Evolutionary conservation across 2,797 vertebrate genomes (phyloP).

Genomic region (Esox masquinongy): DNA sequence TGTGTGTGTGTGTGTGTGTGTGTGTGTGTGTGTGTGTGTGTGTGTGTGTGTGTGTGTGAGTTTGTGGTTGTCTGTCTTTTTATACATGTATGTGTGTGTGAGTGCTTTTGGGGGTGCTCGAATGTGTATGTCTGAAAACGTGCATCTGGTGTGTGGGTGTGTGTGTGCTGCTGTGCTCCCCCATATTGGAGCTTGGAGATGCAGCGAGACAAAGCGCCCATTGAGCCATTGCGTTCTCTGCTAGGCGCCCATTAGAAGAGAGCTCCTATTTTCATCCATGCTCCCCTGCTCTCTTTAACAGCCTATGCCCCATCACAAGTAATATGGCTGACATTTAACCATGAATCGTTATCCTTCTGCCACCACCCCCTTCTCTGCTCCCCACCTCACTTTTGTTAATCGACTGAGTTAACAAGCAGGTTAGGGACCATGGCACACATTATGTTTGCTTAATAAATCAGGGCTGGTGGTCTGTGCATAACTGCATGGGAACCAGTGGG

Average conservation of each 20-base stretch:
- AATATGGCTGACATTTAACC: constrained; percentile 63
- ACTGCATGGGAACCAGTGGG: constrained; percentile 19
- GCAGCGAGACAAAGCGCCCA: constrained; percentile 66
- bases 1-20: no score
- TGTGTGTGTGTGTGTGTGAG: constrained; percentile 11
- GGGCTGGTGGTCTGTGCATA: constrained; percentile 36
- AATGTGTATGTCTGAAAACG: constrained; percentile 22
- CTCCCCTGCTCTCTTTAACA: constrained; percentile 59
- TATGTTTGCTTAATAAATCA: constrained; percentile 35
- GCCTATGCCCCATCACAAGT: constrained; percentile 43
- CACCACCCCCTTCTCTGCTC: constrained; percentile 7
- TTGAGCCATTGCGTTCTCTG: constrained; percentile 57
- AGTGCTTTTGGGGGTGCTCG: constrained; percentile 10
- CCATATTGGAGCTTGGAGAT: constrained; percentile 31
- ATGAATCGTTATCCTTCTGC: constrained; percentile 41
- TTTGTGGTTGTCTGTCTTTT: constrained; percentile 21
- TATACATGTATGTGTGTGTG: constrained; percentile 12
- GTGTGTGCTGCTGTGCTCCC: constrained; percentile 13
- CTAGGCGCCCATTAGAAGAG: constrained; percentile 54
- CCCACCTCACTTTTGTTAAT: constrained; percentile 48
- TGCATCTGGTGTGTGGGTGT: constrained; percentile 18
- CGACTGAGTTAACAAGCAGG: constrained; percentile 57
- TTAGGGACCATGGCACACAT: constrained; percentile 50
- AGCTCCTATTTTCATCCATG: constrained; percentile 62
- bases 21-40: no score